A percentile compares a stretch with the other conserved stretches of the same genome.
phyloP scores from a whole-genome alignment of 2,888 invertebrate genomes.

The Deilephila elpenor region DNA sequence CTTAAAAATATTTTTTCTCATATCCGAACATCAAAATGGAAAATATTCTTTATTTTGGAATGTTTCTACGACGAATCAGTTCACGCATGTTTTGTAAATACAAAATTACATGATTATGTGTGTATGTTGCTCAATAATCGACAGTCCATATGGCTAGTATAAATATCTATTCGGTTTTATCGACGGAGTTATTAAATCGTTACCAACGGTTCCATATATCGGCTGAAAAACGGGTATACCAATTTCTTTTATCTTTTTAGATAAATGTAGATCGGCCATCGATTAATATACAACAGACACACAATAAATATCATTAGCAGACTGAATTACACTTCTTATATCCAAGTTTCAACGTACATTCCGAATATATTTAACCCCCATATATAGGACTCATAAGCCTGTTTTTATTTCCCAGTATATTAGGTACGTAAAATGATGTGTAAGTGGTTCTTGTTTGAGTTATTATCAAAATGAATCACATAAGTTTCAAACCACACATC shows the following conservation, averaged over 20 bases:
- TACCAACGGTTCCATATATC: too few species aligned
- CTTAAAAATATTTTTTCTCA: conserved; percentile 26
- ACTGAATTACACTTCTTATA: not conserved
- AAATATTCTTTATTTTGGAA: conserved; percentile 1
- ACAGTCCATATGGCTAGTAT: not conserved
- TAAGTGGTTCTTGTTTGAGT: not conserved
- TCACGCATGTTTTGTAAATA: not conserved
- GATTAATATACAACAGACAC: not conserved
- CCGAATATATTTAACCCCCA: not conserved
- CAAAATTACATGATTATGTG: not conserved
- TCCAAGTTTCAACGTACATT: not conserved
- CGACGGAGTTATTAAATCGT: too few species aligned
- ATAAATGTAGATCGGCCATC: not conserved
- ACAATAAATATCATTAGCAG: not conserved
- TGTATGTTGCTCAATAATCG: conserved; percentile 9
- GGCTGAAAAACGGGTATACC: not conserved
- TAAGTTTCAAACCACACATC: not conserved
- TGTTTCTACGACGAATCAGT: conserved; percentile 6
- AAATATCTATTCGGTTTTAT: too few species aligned
- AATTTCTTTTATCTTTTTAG: not conserved
- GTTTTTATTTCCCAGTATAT: not conserved
- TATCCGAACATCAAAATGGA: not conserved
- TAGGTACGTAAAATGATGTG: not conserved
- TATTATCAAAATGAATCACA: not conserved
- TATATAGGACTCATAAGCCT: not conserved